Percentiles rank a stretch among this genome's conserved stretches.
phyloP scores from a whole-genome alignment of 2,113 vertebrate genomes.

The Haemorhous mexicanus region DNA sequence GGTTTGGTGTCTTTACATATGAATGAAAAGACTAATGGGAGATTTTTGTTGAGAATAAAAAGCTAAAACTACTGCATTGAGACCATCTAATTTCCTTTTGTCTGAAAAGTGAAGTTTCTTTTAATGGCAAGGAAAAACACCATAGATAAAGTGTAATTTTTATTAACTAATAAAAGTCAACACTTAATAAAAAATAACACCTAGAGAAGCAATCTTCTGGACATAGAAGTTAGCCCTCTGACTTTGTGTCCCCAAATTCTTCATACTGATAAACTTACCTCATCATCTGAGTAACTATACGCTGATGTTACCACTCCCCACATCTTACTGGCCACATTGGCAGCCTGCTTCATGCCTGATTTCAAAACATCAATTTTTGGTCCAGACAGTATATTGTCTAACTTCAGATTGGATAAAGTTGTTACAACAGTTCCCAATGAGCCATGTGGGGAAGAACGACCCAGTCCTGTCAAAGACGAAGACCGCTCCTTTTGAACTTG shows the following conservation, averaged over 20 bases:
- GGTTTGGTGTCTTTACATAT: not conserved
- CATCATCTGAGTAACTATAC: conserved; percentile 91
- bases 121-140: not conserved
- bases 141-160: not conserved
- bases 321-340: conserved; percentile 92
- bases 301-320: conserved; percentile 91
- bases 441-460: conserved; percentile 84
- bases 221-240: not conserved
- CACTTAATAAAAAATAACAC: not conserved
- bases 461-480: conserved; percentile 82
- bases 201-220: not conserved
- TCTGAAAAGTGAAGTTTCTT: not conserved
- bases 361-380: conserved; percentile 95
- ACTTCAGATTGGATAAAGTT: conserved; percentile 88
- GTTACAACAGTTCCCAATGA: conserved; percentile 92
- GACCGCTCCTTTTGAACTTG: conserved; percentile 75
- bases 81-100: not conserved
- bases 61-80: not conserved
- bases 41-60: not conserved
- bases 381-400: conserved; percentile 90
- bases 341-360: conserved; percentile 94
- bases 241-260: not conserved
- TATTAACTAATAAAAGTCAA: not conserved
- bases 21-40: not conserved
- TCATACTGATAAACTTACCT: conserved; percentile 69